A percentile compares a stretch with the other conserved stretches of the same genome.
These are phyloP conservation scores for Clitarchus hookeri DNA, from an alignment of 2,888 invertebrate species.

Conservation along the genomic window DNA sequence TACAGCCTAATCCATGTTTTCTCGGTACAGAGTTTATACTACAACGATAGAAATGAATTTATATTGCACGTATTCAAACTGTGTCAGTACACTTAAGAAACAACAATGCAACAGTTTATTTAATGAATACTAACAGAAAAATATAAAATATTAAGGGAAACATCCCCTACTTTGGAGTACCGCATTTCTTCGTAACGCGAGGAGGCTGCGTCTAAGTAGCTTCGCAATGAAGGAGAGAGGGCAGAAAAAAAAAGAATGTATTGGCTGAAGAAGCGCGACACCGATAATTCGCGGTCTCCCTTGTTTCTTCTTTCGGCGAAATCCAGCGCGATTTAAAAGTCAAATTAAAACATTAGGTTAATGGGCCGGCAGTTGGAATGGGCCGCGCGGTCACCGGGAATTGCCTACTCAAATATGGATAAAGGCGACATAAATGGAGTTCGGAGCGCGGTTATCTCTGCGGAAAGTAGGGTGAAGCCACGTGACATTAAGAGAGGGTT, in stretches of 20 bases:
- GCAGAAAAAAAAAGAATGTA: not conserved
- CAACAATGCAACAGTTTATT: too few relatives aligned
- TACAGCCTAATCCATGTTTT: too few relatives aligned
- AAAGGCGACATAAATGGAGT: not conserved
- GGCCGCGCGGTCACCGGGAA: not conserved
- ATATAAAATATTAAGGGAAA: too few relatives aligned
- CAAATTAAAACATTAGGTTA: conserved; percentile 37
- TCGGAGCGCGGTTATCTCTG: not conserved
- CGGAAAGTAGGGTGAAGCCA: not conserved
- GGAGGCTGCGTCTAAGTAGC: not conserved
- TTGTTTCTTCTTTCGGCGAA: conserved; percentile 10
- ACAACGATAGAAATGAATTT: too few relatives aligned
- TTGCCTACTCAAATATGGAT: conserved; percentile 27
- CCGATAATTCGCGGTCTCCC: conserved; percentile 24
- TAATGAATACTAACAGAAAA: too few relatives aligned
- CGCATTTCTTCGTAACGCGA: too few relatives aligned
- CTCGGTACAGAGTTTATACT: too few relatives aligned
- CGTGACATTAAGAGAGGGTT: not conserved
- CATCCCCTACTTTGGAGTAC: too few relatives aligned
- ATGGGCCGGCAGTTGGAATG: conserved; percentile 24
- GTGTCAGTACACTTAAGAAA: too few relatives aligned
- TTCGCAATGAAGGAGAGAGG: not conserved
- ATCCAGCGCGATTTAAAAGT: conserved; percentile 32
- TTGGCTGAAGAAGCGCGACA: not conserved
- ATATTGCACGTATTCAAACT: too few relatives aligned